Conservation (phyloP, 2,113 vertebrate genomes). For the Trinectes maculatus region DNA sequence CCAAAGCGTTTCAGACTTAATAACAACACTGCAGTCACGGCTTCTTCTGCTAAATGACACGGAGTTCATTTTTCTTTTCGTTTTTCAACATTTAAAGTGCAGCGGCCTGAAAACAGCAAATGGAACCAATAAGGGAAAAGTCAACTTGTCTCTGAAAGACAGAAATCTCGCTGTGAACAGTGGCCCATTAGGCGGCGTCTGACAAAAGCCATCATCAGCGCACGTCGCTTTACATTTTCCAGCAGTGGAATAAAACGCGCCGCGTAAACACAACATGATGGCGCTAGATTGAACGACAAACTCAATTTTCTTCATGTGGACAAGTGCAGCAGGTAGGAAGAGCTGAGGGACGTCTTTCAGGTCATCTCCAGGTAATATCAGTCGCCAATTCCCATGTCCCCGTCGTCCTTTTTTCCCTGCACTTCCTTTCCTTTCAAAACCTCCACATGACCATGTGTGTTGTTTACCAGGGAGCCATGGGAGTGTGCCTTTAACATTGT, state of each 20-base stretch:
- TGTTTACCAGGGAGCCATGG: too few species aligned
- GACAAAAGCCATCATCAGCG: conserved; percentile 24
- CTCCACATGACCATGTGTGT: too few species aligned
- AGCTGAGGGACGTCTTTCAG: conserved; percentile 11
- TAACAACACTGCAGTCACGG: conserved; percentile 15
- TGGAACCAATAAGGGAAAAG: conserved; percentile 44
- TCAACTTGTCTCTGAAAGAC: conserved; percentile 15
- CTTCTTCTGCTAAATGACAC: conserved; percentile 12
- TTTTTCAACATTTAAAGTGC: too few species aligned
- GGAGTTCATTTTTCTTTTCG: too few species aligned
- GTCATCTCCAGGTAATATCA: neutral
- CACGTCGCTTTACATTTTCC: conserved; percentile 45
- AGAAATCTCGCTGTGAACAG: conserved; percentile 21
- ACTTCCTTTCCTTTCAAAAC: too few species aligned
- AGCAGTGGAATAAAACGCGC: conserved; percentile 26
- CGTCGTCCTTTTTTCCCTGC: too few species aligned
- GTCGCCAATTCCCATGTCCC: too few species aligned
- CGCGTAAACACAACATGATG: conserved; percentile 44
- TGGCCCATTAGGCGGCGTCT: conserved; percentile 9
- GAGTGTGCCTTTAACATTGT: too few species aligned
- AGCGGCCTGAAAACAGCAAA: conserved; percentile 33
- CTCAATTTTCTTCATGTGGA: conserved; percentile 35
- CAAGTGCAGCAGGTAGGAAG: conserved; percentile 41
- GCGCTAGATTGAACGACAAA: conserved; percentile 23
- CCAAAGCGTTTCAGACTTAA: conserved; percentile 49